Evolutionary conservation across 2,888 invertebrate species (phyloP).

Genomic region (Dicyrtomina minuta): DNA sequence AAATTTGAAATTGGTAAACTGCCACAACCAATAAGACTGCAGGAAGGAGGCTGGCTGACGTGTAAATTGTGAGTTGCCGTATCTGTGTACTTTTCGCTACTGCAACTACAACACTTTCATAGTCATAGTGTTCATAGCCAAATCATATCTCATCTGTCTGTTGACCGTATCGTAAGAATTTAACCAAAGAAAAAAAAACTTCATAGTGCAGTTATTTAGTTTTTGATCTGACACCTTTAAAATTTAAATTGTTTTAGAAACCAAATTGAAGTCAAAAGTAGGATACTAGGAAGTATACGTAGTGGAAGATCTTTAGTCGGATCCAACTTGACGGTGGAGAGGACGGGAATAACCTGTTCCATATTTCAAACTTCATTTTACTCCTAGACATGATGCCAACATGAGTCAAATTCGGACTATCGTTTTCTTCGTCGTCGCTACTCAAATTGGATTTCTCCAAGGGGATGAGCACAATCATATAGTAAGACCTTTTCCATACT

Average conservation of each 20-base stretch:
- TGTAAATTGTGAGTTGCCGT: slow-evolving; percentile 22
- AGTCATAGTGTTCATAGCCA: no score
- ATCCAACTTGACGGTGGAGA: neutral
- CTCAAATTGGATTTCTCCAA: slow-evolving; percentile 39
- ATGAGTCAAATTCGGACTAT: slow-evolving; percentile 21
- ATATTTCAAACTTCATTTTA: slow-evolving; percentile 1
- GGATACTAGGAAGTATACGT: neutral
- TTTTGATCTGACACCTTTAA: no score
- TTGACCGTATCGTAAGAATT: no score
- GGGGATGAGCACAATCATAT: slow-evolving; percentile 53
- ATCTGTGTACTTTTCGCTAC: no score
- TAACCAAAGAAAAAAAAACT: no score
- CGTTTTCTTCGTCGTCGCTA: slow-evolving; percentile 29
- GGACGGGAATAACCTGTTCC: slow-evolving; percentile 1
- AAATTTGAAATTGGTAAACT: slow-evolving; percentile 10
- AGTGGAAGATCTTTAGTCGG: neutral
- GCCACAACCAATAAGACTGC: slow-evolving; percentile 2
- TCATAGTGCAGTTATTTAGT: no score
- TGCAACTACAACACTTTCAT: no score
- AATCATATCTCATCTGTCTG: no score
- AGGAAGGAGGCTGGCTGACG: slow-evolving; percentile 30
- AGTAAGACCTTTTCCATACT: slow-evolving; percentile 36
- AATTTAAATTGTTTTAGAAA: no score
- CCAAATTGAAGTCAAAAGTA: no score
- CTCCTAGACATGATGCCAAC: slow-evolving; percentile 17